Evolutionary conservation across 2,888 invertebrate genomes (phyloP).

Genomic region (Diadromus collaris): DNA sequence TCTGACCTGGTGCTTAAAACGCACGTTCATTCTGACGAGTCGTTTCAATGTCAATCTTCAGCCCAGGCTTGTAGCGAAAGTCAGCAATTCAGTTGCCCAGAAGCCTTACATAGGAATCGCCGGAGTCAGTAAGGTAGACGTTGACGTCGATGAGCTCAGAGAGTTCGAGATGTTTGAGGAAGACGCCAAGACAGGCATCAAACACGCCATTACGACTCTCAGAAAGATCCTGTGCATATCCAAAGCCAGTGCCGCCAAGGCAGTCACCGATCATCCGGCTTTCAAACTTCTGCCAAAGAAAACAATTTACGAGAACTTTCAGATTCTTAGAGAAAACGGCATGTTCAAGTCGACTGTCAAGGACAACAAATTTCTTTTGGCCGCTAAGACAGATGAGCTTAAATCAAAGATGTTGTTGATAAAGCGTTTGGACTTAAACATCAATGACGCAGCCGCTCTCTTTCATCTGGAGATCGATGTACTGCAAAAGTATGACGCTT

Average conservation of each 20-base stretch:
- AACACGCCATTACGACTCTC: not conserved
- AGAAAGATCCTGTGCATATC: conserved; percentile 44
- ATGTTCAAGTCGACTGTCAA: conserved; percentile 52
- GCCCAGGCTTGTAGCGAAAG: not conserved
- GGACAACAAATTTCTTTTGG: conserved; percentile 56
- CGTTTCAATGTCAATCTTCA: conserved; percentile 5
- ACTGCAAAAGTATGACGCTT: not conserved
- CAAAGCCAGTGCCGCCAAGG: conserved; percentile 15
- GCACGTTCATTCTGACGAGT: conserved; percentile 13
- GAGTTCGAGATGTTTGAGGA: conserved; percentile 28
- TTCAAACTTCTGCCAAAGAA: conserved; percentile 34
- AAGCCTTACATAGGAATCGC: not conserved
- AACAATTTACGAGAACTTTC: conserved; percentile 55
- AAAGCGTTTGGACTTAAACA: conserved; percentile 45
- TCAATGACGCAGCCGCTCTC: conserved; percentile 54
- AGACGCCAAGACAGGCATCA: not conserved
- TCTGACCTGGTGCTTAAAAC: conserved; percentile 46
- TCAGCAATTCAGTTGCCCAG: not conserved
- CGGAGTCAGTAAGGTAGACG: not conserved
- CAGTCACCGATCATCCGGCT: conserved; percentile 38
- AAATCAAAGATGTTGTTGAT: conserved; percentile 46
- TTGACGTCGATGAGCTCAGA: conserved; percentile 34
- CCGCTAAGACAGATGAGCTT: conserved; percentile 36
- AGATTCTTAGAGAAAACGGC: conserved; percentile 51
- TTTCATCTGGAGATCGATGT: conserved; percentile 2